Conservation (phyloP, 1,140 invertebrate species). For the Dufourea novaeangliae region DNA sequence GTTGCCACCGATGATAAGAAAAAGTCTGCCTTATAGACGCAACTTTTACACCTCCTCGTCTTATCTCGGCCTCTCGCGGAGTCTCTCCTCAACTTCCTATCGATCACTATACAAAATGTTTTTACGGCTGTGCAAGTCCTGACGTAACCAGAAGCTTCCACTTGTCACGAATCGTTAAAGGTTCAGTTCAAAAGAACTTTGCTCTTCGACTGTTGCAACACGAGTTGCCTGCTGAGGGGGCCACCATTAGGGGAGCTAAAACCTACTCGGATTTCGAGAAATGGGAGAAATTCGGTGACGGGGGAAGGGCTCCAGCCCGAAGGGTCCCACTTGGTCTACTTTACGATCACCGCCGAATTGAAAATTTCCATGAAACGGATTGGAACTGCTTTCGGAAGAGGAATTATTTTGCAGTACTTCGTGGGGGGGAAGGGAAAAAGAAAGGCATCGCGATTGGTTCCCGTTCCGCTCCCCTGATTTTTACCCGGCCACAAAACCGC, state of each 20-base stretch:
- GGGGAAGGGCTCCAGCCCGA: no score
- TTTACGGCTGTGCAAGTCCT: background rate
- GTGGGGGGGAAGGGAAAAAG: background rate
- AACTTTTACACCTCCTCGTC: background rate
- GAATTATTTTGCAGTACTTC: no score
- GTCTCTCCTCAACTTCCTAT: background rate
- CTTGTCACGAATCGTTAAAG: background rate
- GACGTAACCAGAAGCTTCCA: background rate
- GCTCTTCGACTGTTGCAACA: no score
- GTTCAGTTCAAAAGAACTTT: no score
- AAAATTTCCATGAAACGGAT: no score
- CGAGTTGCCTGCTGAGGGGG: no score
- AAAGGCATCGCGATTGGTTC: background rate
- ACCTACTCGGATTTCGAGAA: no score
- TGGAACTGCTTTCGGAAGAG: no score
- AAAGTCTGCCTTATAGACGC: background rate
- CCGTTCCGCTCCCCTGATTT: conserved; percentile 40
- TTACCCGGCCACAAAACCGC: conserved; percentile 46
- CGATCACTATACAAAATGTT: background rate
- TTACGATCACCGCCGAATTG: no score
- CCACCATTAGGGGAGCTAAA: no score
- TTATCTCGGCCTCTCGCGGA: background rate
- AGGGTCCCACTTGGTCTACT: no score
- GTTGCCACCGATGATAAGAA: background rate
- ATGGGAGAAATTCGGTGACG: no score